Evolutionary conservation across 2,113 vertebrate genomes (phyloP).

Genomic region (Calyptomena viridis): DNA sequence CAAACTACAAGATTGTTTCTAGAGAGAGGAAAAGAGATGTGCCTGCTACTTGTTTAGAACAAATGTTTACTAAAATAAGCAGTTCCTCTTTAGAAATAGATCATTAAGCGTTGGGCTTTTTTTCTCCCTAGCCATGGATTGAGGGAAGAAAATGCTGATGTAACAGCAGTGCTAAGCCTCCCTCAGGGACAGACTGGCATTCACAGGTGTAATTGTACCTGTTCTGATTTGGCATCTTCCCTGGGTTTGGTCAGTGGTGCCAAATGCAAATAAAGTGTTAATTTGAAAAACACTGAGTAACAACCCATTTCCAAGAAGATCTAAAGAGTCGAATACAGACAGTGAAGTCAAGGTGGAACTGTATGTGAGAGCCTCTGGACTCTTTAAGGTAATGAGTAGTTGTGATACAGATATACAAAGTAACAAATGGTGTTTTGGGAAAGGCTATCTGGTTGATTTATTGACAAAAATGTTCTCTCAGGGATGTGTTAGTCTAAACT

Average conservation of each 20-base stretch:
- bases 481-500: background rate
- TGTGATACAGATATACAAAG: background rate
- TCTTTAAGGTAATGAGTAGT: background rate
- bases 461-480: background rate
- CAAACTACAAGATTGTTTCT: background rate
- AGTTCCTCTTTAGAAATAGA: background rate
- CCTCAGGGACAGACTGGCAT: background rate
- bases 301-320: background rate
- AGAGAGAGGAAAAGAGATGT: background rate
- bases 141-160: background rate
- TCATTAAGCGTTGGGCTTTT: background rate
- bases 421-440: background rate
- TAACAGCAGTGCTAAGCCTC: background rate
- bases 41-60: background rate
- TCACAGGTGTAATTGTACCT: background rate
- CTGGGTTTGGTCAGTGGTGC: background rate
- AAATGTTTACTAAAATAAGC: background rate
- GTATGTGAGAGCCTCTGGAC: background rate
- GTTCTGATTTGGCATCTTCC: background rate
- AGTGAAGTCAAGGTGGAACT: background rate
- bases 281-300: background rate
- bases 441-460: background rate
- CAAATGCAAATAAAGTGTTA: background rate
- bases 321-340: background rate
- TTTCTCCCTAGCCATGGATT: background rate